Evolutionary conservation across 2,888 invertebrate genomes (phyloP), one percentile per base, ranked within the genome.

Genomic region (Dryadula phaetusa): DNA sequence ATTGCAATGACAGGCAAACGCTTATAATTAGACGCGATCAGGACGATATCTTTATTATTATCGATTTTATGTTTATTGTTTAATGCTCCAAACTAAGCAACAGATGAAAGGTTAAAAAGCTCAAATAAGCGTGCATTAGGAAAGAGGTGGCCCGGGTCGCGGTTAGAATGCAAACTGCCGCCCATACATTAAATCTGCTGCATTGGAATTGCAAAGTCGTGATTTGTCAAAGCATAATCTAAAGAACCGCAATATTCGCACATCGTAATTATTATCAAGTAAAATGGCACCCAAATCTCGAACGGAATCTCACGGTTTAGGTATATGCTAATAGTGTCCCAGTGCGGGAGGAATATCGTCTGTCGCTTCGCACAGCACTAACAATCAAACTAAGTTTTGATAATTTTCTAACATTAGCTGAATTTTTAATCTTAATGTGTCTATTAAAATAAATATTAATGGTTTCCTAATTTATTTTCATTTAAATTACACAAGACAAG

Each of bases 161-260:
- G 86, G 90, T 86, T 90, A 92, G 89, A 92, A 92, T 92, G 92
- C 92, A 92, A 92, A 91, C 90, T 91, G 86, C 92, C 92, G 91
- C 92, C 91, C 92, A 92, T 92, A 92, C 91, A 91, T 92, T 92
- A 91, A 91, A 92, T 92, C 86, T 88, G 87, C 89, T 90, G 86
- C 91, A 92, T 92, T 90, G 85, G 91, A 92, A 92, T 92, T 92
- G 91, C 92, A 85, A 91, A 92, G 92, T 92, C 92, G 92, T 92
- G 92, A 92, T 92, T 92, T 92, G 92, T 92, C 92, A 92, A 92
- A 92, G 92, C 88, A 92, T 91, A 92, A 91, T 92, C 90, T 90
- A 87, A 87, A 89, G 89, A 89, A 90, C 90, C 84, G 87, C 90
- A 88, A 86, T 90, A 91, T 92, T 92, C 92, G 90, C 92, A 92